These are phyloP conservation scores for Ophion slaviceki DNA, from an alignment of 2,888 invertebrate species.

Conservation along the genomic window DNA sequence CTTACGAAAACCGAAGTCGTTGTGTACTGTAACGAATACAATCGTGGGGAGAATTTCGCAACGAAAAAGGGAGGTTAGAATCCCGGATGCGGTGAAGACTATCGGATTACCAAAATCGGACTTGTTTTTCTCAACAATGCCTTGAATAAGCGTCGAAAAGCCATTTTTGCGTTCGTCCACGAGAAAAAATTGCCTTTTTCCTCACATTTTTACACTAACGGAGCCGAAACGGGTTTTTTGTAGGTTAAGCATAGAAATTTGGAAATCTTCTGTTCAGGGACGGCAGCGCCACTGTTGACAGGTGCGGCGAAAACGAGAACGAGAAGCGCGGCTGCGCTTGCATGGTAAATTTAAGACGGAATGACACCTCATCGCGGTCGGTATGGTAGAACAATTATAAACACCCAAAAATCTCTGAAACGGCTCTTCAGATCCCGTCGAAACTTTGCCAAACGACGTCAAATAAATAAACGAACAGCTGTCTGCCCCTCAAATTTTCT, in stretches of 20 bases:
- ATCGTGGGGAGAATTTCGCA: neutral
- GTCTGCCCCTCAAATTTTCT: too few species aligned
- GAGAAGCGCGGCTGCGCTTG: too few species aligned
- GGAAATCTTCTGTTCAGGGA: neutral
- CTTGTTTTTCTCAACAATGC: constrained; percentile 64
- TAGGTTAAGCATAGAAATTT: constrained; percentile 1
- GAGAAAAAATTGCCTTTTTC: neutral
- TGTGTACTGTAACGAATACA: constrained; percentile 70
- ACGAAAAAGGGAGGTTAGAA: constrained; percentile 39
- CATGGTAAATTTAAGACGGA: too few species aligned
- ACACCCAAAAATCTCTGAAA: too few species aligned
- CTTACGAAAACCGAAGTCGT: constrained; percentile 70
- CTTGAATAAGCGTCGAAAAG: constrained; percentile 62
- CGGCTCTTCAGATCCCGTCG: too few species aligned
- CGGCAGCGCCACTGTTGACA: neutral
- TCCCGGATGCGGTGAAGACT: neutral
- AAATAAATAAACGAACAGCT: too few species aligned
- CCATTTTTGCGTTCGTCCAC: constrained; percentile 43
- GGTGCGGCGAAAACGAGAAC: neutral
- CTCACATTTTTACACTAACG: neutral
- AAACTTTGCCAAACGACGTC: too few species aligned
- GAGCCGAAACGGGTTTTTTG: neutral
- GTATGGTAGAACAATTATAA: too few species aligned
- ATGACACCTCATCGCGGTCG: too few species aligned
- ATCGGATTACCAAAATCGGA: constrained; percentile 69